Percentiles rank a stretch among this genome's conserved stretches.
These are phyloP conservation scores for Mesocentrotus franciscanus DNA, from an alignment of 53 echinoderm and acorn worm genomes.

Conservation along the genomic window DNA sequence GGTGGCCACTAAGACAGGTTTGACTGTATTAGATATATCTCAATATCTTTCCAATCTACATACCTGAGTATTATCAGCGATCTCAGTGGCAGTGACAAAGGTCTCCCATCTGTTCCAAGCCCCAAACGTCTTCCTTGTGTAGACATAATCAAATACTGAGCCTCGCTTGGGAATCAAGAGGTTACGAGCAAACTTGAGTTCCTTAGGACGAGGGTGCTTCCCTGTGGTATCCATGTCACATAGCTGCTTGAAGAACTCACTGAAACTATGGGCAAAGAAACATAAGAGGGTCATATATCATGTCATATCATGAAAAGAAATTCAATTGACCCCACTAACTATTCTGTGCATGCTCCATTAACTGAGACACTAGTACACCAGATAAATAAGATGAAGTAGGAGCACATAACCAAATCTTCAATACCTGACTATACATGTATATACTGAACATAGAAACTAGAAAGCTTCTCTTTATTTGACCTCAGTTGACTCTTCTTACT, in stretches of 20 bases:
- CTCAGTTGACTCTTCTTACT: constrained; percentile 67
- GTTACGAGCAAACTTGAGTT: constrained; percentile 88
- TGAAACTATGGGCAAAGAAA: constrained; percentile 74
- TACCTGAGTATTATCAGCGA: constrained; percentile 84
- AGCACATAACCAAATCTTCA: background rate
- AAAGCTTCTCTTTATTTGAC: background rate
- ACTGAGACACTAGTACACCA: too few species aligned
- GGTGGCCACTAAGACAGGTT: too few species aligned
- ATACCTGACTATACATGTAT: too few species aligned
- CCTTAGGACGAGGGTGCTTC: constrained; percentile 83
- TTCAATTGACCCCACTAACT: background rate
- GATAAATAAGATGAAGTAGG: background rate
- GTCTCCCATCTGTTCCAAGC: constrained; percentile 93
- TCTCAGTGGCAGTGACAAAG: constrained; percentile 76
- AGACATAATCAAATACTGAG: constrained; percentile 91
- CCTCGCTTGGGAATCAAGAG: constrained; percentile 94
- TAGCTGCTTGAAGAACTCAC: constrained; percentile 96
- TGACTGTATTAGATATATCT: background rate
- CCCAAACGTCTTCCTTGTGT: constrained; percentile 87
- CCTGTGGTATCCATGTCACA: constrained; percentile 90
- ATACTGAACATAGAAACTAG: too few species aligned
- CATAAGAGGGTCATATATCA: background rate
- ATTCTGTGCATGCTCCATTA: background rate
- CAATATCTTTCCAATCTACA: background rate
- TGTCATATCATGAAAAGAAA: background rate